Conservation (phyloP, 2,797 vertebrate species). For the Chaunax sp. region DNA sequence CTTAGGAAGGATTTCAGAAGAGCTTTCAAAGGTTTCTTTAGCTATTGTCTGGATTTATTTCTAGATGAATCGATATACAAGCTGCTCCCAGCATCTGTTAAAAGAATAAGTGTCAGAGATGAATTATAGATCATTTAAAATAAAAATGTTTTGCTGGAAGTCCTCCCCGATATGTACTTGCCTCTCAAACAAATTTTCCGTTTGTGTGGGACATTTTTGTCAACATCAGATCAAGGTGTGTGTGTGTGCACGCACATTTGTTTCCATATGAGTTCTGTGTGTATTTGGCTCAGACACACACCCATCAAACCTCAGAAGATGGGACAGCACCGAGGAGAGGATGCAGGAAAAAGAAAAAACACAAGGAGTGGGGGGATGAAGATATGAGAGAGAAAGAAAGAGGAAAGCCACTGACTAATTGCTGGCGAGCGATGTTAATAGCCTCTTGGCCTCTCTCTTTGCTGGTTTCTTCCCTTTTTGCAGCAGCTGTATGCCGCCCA, state of each 20-base stretch:
- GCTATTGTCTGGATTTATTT: constrained; percentile 46
- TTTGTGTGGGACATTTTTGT: constrained; percentile 46
- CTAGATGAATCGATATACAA: constrained; percentile 41
- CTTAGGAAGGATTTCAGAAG: background rate
- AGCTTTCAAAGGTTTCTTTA: constrained; percentile 20
- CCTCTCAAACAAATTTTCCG: constrained; percentile 41
- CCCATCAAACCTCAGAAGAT: constrained; percentile 33
- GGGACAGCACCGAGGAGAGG: constrained; percentile 11
- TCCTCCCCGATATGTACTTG: constrained; percentile 38
- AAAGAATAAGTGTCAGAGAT: constrained; percentile 53
- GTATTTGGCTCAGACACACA: constrained; percentile 40
- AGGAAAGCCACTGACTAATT: constrained; percentile 62
- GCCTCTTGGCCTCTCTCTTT: constrained; percentile 44
- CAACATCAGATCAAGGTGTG: constrained; percentile 29
- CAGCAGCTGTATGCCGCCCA: constrained; percentile 97
- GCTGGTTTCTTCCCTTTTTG: constrained; percentile 68
- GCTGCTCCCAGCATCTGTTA: constrained; percentile 60
- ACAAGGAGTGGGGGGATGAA: constrained; percentile 12
- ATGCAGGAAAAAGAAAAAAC: constrained; percentile 10
- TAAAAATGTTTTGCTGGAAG: constrained; percentile 54
- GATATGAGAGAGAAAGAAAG: constrained; percentile 15
- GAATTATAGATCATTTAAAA: constrained; percentile 49
- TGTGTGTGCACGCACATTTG: constrained; percentile 23
- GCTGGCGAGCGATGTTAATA: constrained; percentile 64
- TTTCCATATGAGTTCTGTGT: constrained; percentile 32